phyloP scores from a whole-genome alignment of 2,888 invertebrate species.

The Ormyrus labotus region DNA sequence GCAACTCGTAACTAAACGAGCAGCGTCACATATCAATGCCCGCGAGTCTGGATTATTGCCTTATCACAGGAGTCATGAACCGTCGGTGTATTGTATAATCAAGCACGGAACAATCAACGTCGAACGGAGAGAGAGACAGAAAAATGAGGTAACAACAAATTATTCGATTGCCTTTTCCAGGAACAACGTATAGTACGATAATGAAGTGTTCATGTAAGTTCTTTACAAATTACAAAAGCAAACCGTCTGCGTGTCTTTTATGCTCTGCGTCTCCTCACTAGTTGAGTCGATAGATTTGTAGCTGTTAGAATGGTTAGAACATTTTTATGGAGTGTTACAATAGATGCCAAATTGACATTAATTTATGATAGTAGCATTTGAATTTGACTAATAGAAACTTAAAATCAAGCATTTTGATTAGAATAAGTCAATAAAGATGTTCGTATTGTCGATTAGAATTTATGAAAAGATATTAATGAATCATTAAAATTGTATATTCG shows the following conservation, averaged over 20 bases:
- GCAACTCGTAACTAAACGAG: not conserved
- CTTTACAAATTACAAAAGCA: conserved; percentile 13
- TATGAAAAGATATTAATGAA: too few species aligned
- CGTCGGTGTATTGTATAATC: conserved; percentile 21
- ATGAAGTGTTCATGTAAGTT: conserved; percentile 15
- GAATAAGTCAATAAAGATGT: too few species aligned
- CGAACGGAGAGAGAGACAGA: not conserved
- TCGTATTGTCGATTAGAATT: too few species aligned
- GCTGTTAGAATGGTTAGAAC: too few species aligned
- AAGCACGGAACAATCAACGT: not conserved
- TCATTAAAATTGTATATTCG: too few species aligned
- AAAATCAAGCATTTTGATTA: too few species aligned
- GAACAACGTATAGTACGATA: conserved; percentile 15
- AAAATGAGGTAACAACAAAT: conserved; percentile 39
- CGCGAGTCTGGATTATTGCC: conserved; percentile 3
- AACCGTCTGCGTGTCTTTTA: not conserved
- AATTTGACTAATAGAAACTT: too few species aligned
- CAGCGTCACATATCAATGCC: not conserved
- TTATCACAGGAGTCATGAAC: conserved; percentile 37
- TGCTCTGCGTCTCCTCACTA: not conserved
- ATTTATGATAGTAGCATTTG: too few species aligned
- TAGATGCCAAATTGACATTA: too few species aligned
- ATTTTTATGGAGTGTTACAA: too few species aligned
- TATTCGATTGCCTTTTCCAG: conserved; percentile 22
- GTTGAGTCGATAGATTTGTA: not conserved